These are phyloP conservation scores for Thymelicus lineola DNA, from an alignment of 2,888 invertebrate species.

Conservation along the genomic window DNA sequence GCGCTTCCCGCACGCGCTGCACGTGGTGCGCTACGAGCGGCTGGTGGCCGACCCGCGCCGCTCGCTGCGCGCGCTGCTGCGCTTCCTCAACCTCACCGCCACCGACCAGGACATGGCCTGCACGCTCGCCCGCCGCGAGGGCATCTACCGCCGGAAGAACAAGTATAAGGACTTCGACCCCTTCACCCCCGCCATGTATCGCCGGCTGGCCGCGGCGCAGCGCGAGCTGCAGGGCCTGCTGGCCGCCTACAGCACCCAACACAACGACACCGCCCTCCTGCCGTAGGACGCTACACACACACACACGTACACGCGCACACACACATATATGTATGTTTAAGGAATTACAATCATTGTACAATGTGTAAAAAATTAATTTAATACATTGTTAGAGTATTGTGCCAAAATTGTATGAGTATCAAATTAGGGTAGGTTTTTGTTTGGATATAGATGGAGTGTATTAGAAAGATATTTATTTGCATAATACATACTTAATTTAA, in stretches of 20 bases:
- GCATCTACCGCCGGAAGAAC: conserved; percentile 89
- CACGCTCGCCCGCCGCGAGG: conserved; percentile 86
- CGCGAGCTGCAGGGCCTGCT: conserved; percentile 56
- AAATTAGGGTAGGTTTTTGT: no score
- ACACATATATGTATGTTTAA: no score
- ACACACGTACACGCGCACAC: no score
- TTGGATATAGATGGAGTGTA: no score
- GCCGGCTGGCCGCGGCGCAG: conserved; percentile 53
- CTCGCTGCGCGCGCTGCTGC: conserved; percentile 84
- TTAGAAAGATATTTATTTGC: no score
- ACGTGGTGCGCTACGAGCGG: conserved; percentile 89
- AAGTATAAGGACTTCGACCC: conserved; percentile 89
- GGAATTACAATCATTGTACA: no score
- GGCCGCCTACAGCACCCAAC: conserved; percentile 50
- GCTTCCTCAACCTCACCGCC: conserved; percentile 84
- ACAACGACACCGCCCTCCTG: conserved; percentile 38
- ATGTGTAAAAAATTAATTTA: no score
- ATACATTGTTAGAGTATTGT: no score
- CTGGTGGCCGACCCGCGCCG: conserved; percentile 86
- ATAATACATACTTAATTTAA: no score
- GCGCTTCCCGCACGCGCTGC: conserved; percentile 88
- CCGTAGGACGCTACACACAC: no score
- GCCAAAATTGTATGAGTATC: no score
- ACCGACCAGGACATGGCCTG: conserved; percentile 84
- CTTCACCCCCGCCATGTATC: conserved; percentile 87